Conservation (phyloP, 2,113 vertebrate species). For the Carlito syrichta region DNA sequence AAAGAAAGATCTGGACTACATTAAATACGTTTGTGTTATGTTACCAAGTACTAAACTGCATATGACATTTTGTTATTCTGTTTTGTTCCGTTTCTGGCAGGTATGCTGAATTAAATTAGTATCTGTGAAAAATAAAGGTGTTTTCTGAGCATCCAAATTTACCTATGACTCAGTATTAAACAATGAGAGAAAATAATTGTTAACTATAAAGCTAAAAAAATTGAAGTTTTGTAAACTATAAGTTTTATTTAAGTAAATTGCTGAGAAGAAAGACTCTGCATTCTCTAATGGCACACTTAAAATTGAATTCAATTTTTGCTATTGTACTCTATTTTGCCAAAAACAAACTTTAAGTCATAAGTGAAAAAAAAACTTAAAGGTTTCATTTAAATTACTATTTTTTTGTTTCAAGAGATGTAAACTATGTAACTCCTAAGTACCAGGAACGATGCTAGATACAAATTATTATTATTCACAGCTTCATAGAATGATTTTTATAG, state of each 20-base stretch:
- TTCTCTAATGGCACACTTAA: not conserved
- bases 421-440: not conserved
- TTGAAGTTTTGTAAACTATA: not conserved
- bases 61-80: not conserved
- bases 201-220: not conserved
- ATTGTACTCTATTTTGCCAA: not conserved
- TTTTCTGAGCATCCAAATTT: not conserved
- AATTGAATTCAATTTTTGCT: not conserved
- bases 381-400: not conserved
- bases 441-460: not conserved
- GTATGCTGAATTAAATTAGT: not conserved
- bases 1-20: not conserved
- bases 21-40: not conserved
- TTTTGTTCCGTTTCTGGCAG: not conserved
- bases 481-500: not conserved
- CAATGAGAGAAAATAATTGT: not conserved
- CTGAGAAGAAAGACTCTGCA: not conserved
- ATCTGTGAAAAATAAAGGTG: not conserved
- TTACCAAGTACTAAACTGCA: not conserved
- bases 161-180: not conserved
- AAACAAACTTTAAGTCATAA: not conserved
- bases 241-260: not conserved
- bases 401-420: not conserved
- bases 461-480: not conserved
- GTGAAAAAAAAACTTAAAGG: not conserved